A percentile compares a stretch with the other conserved stretches of the same genome.
phyloP scores from a whole-genome alignment of 2,797 vertebrate species.

The Falco naumanni region DNA sequence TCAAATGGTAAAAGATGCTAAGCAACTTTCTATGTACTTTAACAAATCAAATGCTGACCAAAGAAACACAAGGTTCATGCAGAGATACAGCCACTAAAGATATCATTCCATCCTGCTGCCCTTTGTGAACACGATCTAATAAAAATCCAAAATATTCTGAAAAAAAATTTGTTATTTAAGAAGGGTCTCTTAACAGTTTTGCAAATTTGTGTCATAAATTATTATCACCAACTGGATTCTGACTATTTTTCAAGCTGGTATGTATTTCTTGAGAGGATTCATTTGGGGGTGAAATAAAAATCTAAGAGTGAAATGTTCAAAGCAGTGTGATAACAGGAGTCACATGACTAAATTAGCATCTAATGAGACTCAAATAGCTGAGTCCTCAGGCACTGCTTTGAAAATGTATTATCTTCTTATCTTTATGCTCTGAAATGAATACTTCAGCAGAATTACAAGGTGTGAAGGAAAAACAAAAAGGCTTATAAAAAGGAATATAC shows the following conservation, averaged over 20 bases:
- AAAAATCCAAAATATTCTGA: neutral
- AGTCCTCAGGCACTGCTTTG: conserved; percentile 54
- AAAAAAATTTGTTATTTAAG: neutral
- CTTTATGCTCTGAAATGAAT: conserved; percentile 52
- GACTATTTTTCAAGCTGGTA: neutral
- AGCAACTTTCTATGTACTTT: neutral
- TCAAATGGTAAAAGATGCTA: neutral
- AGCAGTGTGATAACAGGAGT: conserved; percentile 33
- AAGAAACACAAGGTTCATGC: neutral
- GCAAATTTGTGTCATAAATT: neutral
- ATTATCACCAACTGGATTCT: neutral
- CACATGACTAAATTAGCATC: conserved; percentile 54
- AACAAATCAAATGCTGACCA: neutral
- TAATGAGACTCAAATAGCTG: conserved; percentile 50
- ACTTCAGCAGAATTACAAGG: conserved; percentile 51
- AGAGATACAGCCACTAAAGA: neutral
- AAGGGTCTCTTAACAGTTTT: neutral
- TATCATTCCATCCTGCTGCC: neutral
- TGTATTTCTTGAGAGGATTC: neutral
- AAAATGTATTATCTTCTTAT: conserved; percentile 46
- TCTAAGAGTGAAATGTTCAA: conserved; percentile 34
- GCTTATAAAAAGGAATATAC: conserved; percentile 1
- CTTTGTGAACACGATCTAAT: neutral
- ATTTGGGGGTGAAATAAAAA: conserved; percentile 34
- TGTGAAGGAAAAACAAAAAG: conserved; percentile 47